Base-by-base conservation (phyloP, 35 echinoderm and acorn worm genomes). In the Lytechinus pictus region DNA sequence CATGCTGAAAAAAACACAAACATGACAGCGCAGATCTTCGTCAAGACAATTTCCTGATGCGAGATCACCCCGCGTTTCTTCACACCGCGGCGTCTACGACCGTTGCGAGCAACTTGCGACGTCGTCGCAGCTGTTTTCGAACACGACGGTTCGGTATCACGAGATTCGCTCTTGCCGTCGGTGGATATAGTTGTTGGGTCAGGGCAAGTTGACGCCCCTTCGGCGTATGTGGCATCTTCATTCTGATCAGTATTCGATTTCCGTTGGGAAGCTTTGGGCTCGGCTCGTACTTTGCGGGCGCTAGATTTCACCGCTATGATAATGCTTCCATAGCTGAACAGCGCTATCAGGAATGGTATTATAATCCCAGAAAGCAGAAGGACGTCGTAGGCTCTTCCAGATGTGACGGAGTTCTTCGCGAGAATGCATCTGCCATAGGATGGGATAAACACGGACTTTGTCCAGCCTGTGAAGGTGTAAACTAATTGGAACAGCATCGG, bases 21-120 rank as follows among this genome's bases (percentile, higher is more conserved):
- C 51, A 96, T 90, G 9, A 94, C 52, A 9, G 61, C 95, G 16
- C 95, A 96, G 91, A 96, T 92, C 44, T 96, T 94, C 7, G 95
- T 92, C 3, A 96, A 89, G 10, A 54, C 54, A 21, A 91, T 28
- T 21, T 95, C 54, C 54, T 57, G 54, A 55, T 29, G 57, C 10
- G 54, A 66, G 11, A 57, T 66, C 19, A 7, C 27, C 28, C 27
- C 27, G 28, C 92, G 54, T 52, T 94, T 94, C 9, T 27, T 44
- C 14, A 19, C 54, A 28, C 54, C 54, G 12, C 54, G 54, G 54
- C 21, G 88, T 52, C 21, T 19, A 52, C 29, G 88, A 52, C 9
- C 29, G 52, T 52, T 90, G 33, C 27, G 88, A 90, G 29, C 28
- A 54, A 54, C 29, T 52, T 44, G 52, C 52, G 27, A 29, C 13